Percentiles rank a stretch among this genome's conserved stretches.
phyloP scores from a whole-genome alignment of 2,113 vertebrate species.

The Tenebrosternarchus preto region DNA sequence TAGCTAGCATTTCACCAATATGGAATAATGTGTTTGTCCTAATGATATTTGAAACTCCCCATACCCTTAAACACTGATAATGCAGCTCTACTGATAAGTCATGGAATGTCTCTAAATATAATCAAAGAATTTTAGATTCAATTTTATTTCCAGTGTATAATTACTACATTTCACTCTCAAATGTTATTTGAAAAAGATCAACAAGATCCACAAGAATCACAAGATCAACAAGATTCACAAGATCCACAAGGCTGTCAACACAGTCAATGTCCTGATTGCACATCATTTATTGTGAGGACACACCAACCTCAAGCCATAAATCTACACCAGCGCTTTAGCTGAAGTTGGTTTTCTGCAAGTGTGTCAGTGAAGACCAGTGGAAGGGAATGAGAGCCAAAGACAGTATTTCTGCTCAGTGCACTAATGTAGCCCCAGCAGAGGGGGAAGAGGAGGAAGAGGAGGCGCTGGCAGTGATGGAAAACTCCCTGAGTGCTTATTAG shows the following conservation, averaged over 20 bases:
- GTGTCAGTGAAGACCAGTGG: not conserved
- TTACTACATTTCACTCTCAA: no score
- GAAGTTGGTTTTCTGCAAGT: not conserved
- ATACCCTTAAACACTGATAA: no score
- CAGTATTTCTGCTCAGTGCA: not conserved
- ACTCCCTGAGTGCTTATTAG: conserved; percentile 1
- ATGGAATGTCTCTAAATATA: no score
- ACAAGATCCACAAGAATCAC: no score
- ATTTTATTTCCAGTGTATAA: no score
- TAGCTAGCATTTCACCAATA: no score
- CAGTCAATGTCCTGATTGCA: not conserved
- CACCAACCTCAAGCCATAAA: not conserved
- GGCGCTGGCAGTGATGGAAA: not conserved
- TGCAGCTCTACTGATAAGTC: no score
- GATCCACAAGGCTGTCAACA: not conserved
- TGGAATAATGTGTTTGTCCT: no score
- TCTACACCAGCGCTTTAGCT: not conserved
- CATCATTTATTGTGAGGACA: not conserved
- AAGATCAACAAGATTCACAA: no score
- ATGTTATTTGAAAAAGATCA: no score
- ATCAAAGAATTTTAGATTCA: no score
- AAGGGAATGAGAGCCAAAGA: conserved; percentile 4
- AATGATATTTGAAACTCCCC: no score
- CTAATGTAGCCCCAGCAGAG: not conserved
- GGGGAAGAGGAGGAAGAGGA: not conserved